phyloP scores from a whole-genome alignment of 2,797 vertebrate species.

The Lithobates pipiens region DNA sequence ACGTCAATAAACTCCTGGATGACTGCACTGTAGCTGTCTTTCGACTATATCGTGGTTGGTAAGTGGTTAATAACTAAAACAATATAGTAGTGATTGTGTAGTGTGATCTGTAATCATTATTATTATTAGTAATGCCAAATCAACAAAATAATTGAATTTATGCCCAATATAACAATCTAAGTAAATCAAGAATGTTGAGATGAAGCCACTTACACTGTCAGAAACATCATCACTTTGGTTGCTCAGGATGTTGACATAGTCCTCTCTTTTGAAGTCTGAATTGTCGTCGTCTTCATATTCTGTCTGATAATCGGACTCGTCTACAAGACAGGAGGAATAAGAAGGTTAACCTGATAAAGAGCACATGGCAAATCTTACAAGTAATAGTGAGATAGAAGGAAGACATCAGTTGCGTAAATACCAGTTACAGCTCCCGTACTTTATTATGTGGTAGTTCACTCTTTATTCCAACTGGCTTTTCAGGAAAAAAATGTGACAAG shows the following conservation, averaged over 20 bases:
- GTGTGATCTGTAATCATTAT: no score
- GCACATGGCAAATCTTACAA: not conserved
- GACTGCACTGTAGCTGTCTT: no score
- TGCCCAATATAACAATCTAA: no score
- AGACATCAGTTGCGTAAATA: not conserved
- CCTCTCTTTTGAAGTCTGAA: slow-evolving; percentile 69
- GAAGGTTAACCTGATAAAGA: not conserved
- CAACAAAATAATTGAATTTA: no score
- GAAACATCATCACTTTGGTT: slow-evolving; percentile 73
- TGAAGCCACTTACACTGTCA: slow-evolving; percentile 64
- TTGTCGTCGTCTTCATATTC: slow-evolving; percentile 88
- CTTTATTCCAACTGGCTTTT: not conserved
- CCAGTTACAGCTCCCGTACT: not conserved
- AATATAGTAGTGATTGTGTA: no score
- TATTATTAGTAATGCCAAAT: no score
- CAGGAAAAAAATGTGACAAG: no score
- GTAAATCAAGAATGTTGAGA: not conserved
- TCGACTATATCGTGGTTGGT: no score
- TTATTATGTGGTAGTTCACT: not conserved
- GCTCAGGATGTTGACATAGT: slow-evolving; percentile 69
- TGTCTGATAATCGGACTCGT: slow-evolving; percentile 91
- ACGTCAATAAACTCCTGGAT: no score
- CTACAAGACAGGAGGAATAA: slow-evolving; percentile 67
- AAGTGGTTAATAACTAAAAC: no score
- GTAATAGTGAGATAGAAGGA: not conserved